These are phyloP conservation scores for Remorina albescens DNA, from an alignment of 2,797 vertebrate species.

Conservation along the genomic window DNA sequence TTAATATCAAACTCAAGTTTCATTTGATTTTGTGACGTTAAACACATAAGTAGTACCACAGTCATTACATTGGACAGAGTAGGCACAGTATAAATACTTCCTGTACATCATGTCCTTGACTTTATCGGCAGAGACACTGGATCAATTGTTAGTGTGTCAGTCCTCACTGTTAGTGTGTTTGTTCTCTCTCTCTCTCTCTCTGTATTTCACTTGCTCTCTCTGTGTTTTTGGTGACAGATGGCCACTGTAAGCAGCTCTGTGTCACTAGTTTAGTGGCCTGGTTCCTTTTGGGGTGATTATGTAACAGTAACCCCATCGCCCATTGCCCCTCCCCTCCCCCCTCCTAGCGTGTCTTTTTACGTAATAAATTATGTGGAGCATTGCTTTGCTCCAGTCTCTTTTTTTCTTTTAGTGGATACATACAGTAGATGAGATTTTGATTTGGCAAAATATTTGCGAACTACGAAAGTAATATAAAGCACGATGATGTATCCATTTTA, in stretches of 20 bases:
- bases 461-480: constrained; percentile 8
- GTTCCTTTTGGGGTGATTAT: constrained; percentile 77
- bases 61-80: not conserved
- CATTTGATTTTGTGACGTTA: not conserved
- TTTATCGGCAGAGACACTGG: constrained; percentile 1
- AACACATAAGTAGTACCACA: not conserved
- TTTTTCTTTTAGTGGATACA: not conserved
- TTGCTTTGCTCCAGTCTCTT: constrained; percentile 30
- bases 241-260: constrained; percentile 69
- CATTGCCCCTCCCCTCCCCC: constrained; percentile 40
- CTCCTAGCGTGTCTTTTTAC: constrained; percentile 63
- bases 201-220: constrained; percentile 19
- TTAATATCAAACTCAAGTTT: not conserved
- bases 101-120: not conserved
- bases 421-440: constrained; percentile 12
- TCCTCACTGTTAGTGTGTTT: constrained; percentile 12
- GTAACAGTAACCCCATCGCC: constrained; percentile 69
- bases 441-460: not conserved
- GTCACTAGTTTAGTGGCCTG: constrained; percentile 79
- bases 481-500: not conserved
- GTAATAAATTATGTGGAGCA: constrained; percentile 62
- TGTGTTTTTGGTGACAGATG: constrained; percentile 75
- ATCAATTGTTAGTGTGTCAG: constrained; percentile 15
- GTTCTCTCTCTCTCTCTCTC: constrained; percentile 23
- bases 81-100: not conserved